Evolutionary conservation across 2,888 invertebrate species (phyloP).

Genomic region (Amiota mariae): DNA sequence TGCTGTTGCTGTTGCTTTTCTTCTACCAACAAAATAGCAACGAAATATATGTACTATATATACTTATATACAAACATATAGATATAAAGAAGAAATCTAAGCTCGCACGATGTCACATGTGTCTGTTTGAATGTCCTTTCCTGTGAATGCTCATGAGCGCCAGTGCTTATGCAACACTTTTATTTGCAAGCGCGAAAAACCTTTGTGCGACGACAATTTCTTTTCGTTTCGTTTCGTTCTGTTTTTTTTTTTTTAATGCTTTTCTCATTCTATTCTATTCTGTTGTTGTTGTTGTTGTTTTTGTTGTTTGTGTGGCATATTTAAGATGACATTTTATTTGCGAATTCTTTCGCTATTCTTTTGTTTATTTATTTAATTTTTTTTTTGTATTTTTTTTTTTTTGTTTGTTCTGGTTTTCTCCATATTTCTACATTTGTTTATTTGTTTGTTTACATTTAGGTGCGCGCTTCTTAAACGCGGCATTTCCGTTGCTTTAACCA

Average conservation of each 20-base stretch:
- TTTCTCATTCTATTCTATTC: background rate
- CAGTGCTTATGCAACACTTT: background rate
- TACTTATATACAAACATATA: no score
- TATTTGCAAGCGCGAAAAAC: no score
- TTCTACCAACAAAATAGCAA: background rate
- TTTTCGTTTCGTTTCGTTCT: background rate
- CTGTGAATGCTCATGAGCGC: conserved; percentile 3
- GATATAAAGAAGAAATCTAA: no score
- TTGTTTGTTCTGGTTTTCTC: background rate
- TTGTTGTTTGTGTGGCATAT: conserved; percentile 47
- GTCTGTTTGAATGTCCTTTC: background rate
- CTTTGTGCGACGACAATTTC: background rate
- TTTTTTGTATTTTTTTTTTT: background rate
- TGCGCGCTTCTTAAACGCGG: no score
- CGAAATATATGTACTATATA: no score
- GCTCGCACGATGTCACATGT: background rate
- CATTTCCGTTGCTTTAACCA: no score
- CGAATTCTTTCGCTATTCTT: background rate
- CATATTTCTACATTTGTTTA: background rate
- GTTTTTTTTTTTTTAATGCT: background rate
- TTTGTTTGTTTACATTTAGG: background rate
- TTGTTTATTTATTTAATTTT: background rate
- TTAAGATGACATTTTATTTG: conserved; percentile 65
- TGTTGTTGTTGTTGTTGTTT: no score
- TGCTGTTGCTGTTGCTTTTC: no score